A percentile compares a stretch with the other conserved stretches of the same genome.
Conservation (phyloP, 2,888 invertebrate genomes). For the Drosophila peninsularis region DNA sequence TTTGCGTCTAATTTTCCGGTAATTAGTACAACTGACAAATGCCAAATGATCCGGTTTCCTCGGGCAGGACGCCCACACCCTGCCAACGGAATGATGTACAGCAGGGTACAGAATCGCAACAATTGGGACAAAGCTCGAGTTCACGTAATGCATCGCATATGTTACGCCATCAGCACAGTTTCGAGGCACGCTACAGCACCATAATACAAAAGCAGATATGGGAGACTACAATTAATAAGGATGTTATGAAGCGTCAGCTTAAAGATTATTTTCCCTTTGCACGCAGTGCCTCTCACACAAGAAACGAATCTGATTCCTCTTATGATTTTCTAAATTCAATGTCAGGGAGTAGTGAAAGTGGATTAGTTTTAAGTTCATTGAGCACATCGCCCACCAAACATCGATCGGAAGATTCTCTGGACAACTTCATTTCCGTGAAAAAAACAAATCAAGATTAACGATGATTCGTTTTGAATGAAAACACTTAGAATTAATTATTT, state of each 20-base stretch:
- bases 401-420: conserved; percentile 37
- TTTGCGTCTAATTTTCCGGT: conserved; percentile 68
- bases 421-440: conserved; percentile 5
- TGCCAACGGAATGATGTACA: conserved; percentile 16
- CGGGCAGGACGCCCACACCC: conserved; percentile 55
- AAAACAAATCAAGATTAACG: conserved; percentile 3
- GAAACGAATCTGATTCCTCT: conserved; percentile 45
- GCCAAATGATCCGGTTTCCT: conserved; percentile 68
- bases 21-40: conserved; percentile 56
- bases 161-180: conserved; percentile 81
- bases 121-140: conserved; percentile 13
- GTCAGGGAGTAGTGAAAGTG: neutral
- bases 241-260: conserved; percentile 87
- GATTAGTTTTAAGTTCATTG: conserved; percentile 47
- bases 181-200: conserved; percentile 83
- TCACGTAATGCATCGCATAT: conserved; percentile 46
- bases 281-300: conserved; percentile 63
- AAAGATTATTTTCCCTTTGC: conserved; percentile 89
- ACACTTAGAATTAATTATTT: neutral
- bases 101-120: conserved; percentile 10
- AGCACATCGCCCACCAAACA: conserved; percentile 64
- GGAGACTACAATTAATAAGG: conserved; percentile 84
- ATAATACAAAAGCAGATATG: conserved; percentile 84
- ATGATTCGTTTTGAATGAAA: neutral
- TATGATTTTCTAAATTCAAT: conserved; percentile 39